These are phyloP conservation scores for Iguana delicatissima DNA, from an alignment of 2,797 vertebrate species.

Conservation along the genomic window DNA sequence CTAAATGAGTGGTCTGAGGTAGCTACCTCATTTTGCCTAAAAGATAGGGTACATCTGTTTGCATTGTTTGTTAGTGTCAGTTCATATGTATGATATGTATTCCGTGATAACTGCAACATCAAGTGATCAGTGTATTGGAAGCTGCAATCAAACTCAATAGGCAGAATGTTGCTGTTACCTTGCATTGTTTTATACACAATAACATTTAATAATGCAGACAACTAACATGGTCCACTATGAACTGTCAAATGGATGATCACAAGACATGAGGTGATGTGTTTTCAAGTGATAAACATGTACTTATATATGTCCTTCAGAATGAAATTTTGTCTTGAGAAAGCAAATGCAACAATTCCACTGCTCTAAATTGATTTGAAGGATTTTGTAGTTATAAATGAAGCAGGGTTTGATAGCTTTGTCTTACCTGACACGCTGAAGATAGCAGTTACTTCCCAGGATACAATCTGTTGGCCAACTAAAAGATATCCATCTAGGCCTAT, in stretches of 20 bases:
- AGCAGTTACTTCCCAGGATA: not conserved
- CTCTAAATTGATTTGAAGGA: not conserved
- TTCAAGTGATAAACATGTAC: not conserved
- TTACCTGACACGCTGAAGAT: not conserved
- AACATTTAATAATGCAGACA: not conserved
- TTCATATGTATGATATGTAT: too few relatives aligned
- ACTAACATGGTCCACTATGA: not conserved
- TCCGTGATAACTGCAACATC: not conserved
- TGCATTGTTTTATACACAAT: not conserved
- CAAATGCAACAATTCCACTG: not conserved
- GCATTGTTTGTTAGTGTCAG: not conserved
- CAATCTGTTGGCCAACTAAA: conserved; percentile 66
- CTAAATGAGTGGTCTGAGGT: not conserved
- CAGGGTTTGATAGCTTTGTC: not conserved
- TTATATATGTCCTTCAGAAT: not conserved
- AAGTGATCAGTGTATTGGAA: not conserved
- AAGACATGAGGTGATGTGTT: not conserved
- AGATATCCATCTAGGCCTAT: not conserved
- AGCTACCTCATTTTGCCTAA: not conserved
- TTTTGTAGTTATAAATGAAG: not conserved
- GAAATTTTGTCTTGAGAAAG: not conserved
- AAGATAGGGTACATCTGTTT: not conserved
- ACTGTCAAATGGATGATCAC: not conserved
- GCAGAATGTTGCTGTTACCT: not conserved
- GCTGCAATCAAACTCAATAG: not conserved